Percentiles rank a stretch among this genome's conserved stretches.
Evolutionary conservation across 2,888 invertebrate genomes (phyloP).

Genomic region (Formica aserva): DNA sequence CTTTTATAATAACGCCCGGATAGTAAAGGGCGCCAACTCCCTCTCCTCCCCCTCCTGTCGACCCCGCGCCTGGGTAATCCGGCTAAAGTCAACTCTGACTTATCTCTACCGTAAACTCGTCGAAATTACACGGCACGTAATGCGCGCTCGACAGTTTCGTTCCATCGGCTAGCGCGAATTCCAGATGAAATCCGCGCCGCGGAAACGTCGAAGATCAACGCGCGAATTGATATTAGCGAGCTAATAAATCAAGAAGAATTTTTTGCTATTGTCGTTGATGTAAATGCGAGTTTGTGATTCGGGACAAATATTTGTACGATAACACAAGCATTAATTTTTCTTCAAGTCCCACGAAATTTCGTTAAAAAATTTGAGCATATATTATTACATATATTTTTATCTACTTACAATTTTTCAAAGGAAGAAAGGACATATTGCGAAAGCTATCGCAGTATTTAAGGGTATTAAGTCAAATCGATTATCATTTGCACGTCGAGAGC

Average conservation of each 20-base stretch:
- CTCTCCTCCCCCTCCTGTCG: slow-evolving; percentile 13
- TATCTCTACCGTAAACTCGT: slow-evolving; percentile 63
- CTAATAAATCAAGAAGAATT: slow-evolving; percentile 7
- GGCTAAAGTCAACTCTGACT: slow-evolving; percentile 60
- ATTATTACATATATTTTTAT: neutral
- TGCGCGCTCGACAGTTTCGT: slow-evolving; percentile 57
- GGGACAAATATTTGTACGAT: slow-evolving; percentile 9
- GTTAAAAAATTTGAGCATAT: slow-evolving; percentile 9
- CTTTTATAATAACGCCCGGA: slow-evolving; percentile 73
- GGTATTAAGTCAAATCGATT: slow-evolving; percentile 11
- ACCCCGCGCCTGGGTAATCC: slow-evolving; percentile 48
- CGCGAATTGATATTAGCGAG: slow-evolving; percentile 38
- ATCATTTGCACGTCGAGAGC: neutral
- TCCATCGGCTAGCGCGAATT: slow-evolving; percentile 46
- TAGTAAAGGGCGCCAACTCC: slow-evolving; percentile 13
- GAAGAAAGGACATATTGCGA: neutral
- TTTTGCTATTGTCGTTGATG: slow-evolving; percentile 21
- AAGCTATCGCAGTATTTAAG: neutral
- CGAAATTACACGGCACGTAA: slow-evolving; percentile 70
- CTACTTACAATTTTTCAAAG: neutral
- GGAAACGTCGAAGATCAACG: slow-evolving; percentile 36
- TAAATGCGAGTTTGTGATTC: slow-evolving; percentile 5
- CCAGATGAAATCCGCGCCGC: slow-evolving; percentile 27
- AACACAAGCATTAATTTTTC: slow-evolving; percentile 3
- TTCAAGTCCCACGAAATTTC: neutral